Conservation (phyloP, 2,888 invertebrate genomes). For the Hyles lineata region DNA sequence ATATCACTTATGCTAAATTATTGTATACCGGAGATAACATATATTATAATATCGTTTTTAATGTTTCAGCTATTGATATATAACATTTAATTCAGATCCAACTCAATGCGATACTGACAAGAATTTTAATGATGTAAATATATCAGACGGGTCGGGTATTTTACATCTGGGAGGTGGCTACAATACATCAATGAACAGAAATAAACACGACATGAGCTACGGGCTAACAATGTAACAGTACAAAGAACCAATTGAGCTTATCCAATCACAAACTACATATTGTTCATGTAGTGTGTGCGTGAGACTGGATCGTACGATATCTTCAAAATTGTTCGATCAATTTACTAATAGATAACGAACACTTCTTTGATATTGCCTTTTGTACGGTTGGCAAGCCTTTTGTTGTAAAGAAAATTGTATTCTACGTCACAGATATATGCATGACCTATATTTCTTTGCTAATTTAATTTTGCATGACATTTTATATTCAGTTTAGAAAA, state of each 20-base stretch:
- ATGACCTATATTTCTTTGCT: no score
- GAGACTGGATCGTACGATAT: conserved; percentile 1
- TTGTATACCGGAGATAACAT: not conserved
- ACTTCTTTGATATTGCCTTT: not conserved
- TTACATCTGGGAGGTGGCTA: conserved; percentile 2
- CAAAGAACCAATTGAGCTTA: conserved; percentile 75
- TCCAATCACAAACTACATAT: conserved; percentile 55
- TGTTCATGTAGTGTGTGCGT: conserved; percentile 29
- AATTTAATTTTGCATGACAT: no score
- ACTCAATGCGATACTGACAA: not conserved
- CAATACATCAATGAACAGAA: conserved; percentile 25
- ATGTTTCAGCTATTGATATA: not conserved
- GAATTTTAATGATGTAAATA: not conserved
- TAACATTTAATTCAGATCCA: not conserved
- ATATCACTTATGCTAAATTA: no score
- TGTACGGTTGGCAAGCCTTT: not conserved
- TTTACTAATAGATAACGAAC: conserved; percentile 1
- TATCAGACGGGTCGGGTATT: not conserved
- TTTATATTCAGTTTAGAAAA: no score
- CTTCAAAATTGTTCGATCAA: not conserved
- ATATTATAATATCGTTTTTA: not conserved
- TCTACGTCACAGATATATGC: no score
- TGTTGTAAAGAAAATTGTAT: no score
- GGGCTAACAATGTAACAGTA: conserved; percentile 39
- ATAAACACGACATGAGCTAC: conserved; percentile 31